A percentile compares a stretch with the other conserved stretches of the same genome.
Evolutionary conservation across 2,888 invertebrate species (phyloP).

Genomic region (Gasteruption jaculator): DNA sequence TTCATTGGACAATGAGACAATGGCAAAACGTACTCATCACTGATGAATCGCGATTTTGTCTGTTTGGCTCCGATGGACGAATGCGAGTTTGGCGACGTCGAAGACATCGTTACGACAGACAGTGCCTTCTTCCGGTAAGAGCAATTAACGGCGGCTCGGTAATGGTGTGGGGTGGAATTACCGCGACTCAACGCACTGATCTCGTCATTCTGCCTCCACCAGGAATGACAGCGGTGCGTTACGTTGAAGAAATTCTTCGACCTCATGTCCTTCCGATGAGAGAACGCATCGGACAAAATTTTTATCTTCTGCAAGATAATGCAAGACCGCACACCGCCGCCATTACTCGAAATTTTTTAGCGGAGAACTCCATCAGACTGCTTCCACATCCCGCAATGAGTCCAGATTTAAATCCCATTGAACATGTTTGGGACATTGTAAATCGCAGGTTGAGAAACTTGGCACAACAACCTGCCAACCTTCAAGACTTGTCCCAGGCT

Average conservation of each 20-base stretch:
- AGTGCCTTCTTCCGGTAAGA: conserved; percentile 7
- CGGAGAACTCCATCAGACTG: conserved; percentile 8
- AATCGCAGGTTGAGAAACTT: conserved; percentile 13
- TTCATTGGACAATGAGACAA: conserved; percentile 15
- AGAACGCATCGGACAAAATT: conserved; percentile 7
- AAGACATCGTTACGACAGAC: conserved; percentile 7
- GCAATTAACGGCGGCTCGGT: conserved; percentile 17
- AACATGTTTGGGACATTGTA: conserved; percentile 20
- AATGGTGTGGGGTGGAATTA: conserved; percentile 19
- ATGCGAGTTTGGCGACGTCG: conserved; percentile 18
- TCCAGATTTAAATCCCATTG: conserved; percentile 19
- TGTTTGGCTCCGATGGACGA: conserved; percentile 17
- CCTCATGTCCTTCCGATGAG: conserved; percentile 13
- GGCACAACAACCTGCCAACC: conserved; percentile 9
- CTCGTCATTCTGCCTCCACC: no score
- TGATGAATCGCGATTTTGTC: conserved; percentile 14
- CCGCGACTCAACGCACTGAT: conserved; percentile 9
- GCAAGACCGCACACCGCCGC: conserved; percentile 18
- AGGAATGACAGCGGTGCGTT: no score
- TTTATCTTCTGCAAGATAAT: conserved; percentile 22
- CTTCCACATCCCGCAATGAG: conserved; percentile 18
- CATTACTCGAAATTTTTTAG: conserved; percentile 13
- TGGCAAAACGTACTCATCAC: conserved; percentile 20
- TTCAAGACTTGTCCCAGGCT: background rate
- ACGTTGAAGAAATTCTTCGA: conserved; percentile 14